Conservation (phyloP, 2,113 vertebrate genomes). For the Pao palembangensis region DNA sequence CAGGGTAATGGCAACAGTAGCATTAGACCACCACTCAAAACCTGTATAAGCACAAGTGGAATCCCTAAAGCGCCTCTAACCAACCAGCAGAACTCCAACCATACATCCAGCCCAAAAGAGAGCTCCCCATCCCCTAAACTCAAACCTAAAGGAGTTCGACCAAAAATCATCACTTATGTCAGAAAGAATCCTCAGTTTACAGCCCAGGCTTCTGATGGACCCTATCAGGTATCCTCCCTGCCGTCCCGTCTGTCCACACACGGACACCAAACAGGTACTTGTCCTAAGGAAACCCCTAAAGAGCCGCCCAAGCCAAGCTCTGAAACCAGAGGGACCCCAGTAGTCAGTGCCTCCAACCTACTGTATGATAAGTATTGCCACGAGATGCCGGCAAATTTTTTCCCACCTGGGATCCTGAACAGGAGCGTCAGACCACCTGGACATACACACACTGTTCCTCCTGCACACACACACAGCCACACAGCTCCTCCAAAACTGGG, state of each 20-base stretch:
- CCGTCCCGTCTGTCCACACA: conserved; percentile 76
- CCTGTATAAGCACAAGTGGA: conserved; percentile 75
- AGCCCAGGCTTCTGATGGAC: conserved; percentile 76
- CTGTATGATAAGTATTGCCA: conserved; percentile 87
- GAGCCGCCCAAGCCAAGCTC: conserved; percentile 54
- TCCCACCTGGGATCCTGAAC: conserved; percentile 79
- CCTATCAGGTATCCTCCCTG: conserved; percentile 79
- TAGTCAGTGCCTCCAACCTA: conserved; percentile 75
- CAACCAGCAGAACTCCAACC: conserved; percentile 65
- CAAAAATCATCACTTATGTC: conserved; percentile 97
- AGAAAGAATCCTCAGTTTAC: conserved; percentile 86
- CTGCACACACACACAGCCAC: conserved; percentile 69
- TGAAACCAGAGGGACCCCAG: conserved; percentile 70
- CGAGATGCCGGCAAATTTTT: conserved; percentile 83
- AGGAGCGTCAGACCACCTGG: conserved; percentile 83
- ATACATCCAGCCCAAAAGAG: conserved; percentile 61
- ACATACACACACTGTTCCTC: conserved; percentile 73
- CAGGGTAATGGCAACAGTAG: conserved; percentile 74
- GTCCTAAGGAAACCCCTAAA: conserved; percentile 61
- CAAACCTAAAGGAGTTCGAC: conserved; percentile 91
- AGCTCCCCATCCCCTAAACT: conserved; percentile 73
- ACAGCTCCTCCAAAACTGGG: conserved; percentile 80
- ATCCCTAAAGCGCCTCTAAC: conserved; percentile 84
- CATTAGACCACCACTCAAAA: conserved; percentile 84
- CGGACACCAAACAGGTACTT: conserved; percentile 48